Base-by-base conservation (phyloP, 1,140 invertebrate species). In the Ceratina australensis region DNA sequence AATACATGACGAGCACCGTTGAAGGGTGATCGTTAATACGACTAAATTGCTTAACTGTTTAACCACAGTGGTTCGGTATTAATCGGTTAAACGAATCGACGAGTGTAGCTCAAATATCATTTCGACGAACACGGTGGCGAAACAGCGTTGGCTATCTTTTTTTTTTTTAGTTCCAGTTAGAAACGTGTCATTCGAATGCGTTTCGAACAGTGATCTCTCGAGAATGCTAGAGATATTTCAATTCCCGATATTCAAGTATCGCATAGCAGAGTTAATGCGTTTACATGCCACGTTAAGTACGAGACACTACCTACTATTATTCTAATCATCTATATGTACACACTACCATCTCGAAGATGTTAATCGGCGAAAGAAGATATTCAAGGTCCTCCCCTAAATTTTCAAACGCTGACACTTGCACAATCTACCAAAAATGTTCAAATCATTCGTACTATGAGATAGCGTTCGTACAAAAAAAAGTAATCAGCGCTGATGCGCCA, bases 21-120 rank as follows among this genome's bases (percentile, higher is more conserved):
- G 28, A 28, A 15, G 57, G 74, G 57, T 71, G 74, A 71, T 77
- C 74, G 74, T 77, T 77, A 77, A 63, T 77, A 63, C 67, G 68
- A 77, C 28, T 77, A 24, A n/a, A 42, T 42, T 42, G 33, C 33
- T 42, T 42, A 42, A 42, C 71, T 77, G 66, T 77, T 77, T 77
- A 77, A 61, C 74, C 66, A 71, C 67, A 54, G 49, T 52, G 57
- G 20, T 60, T 42, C 57, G 54, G 28, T 69, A 76, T 77, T 77
- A 77, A 76, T 75, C 73, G 54, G 64, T 75, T 75, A 75, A 59
- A 75, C 63, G 52, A 75, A 68, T 68, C 73, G 73, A 28, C 64
- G 54, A 68, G 54, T 57, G 64, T 57, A 49, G 54, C 24, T 75
- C 42, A 22, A n/a, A 47, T 59, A 22, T 68, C 24, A 54, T 69